These are phyloP conservation scores for Enteromius mattozi DNA, from an alignment of 2,797 vertebrate species.

Conservation along the genomic window DNA sequence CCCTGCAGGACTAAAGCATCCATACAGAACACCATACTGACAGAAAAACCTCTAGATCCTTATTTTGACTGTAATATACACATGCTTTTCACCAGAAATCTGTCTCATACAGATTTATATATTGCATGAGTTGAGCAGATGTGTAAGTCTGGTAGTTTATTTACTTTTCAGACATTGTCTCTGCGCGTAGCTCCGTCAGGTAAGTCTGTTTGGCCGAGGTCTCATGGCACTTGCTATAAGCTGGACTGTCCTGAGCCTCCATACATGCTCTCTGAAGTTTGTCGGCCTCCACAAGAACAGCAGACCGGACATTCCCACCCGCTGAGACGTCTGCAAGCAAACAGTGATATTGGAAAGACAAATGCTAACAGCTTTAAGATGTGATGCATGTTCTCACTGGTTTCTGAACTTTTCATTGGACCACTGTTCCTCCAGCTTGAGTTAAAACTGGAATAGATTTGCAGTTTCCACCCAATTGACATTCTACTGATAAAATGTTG, in stretches of 20 bases:
- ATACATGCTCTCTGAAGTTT: slow-evolving; percentile 65
- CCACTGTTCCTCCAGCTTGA: background rate
- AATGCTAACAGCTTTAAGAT: background rate
- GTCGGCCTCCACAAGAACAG: slow-evolving; percentile 62
- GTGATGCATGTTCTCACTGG: background rate
- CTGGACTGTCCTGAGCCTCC: slow-evolving; percentile 62
- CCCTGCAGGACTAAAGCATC: slow-evolving; percentile 46
- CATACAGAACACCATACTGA: background rate
- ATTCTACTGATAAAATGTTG: background rate
- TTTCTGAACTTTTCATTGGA: background rate
- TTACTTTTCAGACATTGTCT: slow-evolving; percentile 76
- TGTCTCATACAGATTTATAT: background rate
- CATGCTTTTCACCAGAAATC: background rate
- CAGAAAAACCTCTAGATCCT: background rate
- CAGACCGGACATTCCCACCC: slow-evolving; percentile 57
- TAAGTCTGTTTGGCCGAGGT: slow-evolving; percentile 69
- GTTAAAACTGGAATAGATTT: background rate
- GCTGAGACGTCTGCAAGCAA: slow-evolving; percentile 34
- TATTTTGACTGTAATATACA: background rate
- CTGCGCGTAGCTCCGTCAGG: slow-evolving; percentile 74
- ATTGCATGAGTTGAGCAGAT: background rate
- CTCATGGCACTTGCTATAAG: slow-evolving; percentile 66
- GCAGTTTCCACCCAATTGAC: background rate
- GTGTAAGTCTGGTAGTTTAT: background rate
- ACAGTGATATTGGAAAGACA: background rate